Percentiles rank a stretch among this genome's conserved stretches.
Evolutionary conservation across 1,140 invertebrate species (phyloP).

Genomic region (Heterodera carotae): DNA sequence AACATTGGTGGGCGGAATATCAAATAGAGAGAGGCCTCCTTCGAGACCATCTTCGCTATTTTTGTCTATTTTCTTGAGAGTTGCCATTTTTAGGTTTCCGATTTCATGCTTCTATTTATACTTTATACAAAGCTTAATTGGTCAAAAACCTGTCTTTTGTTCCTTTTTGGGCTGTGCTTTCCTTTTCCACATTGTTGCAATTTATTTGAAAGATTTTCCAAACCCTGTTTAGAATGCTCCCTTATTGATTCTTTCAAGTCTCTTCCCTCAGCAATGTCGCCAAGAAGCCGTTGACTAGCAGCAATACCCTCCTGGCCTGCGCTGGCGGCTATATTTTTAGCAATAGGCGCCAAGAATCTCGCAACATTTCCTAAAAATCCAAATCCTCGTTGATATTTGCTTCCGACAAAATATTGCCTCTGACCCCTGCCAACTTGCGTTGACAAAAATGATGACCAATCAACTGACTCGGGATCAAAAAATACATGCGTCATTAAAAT

Average conservation of each 20-base stretch:
- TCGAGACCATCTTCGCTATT: too few species aligned
- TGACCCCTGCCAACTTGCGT: not conserved
- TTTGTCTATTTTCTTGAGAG: too few species aligned
- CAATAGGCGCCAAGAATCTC: not conserved
- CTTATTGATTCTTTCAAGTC: too few species aligned
- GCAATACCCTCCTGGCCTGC: constrained; percentile 9
- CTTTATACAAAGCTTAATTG: too few species aligned
- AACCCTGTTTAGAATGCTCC: not conserved
- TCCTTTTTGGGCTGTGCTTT: too few species aligned
- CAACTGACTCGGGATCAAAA: too few species aligned
- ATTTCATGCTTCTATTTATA: too few species aligned
- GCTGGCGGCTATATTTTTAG: not conserved
- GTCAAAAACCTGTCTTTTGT: not conserved
- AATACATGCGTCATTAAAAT: too few species aligned
- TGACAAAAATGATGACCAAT: constrained; percentile 9
- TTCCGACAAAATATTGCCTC: constrained; percentile 17
- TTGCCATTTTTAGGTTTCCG: not conserved
- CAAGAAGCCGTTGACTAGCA: not conserved
- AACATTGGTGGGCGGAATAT: too few species aligned
- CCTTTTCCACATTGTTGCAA: too few species aligned
- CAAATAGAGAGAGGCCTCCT: too few species aligned
- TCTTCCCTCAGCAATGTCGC: constrained; percentile 5
- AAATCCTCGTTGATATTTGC: constrained; percentile 14
- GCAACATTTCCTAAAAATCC: constrained; percentile 6
- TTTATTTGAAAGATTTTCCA: not conserved